A percentile compares a stretch with the other conserved stretches of the same genome.
phyloP scores from a whole-genome alignment of 2,113 vertebrate species.

The Centropristis striata region DNA sequence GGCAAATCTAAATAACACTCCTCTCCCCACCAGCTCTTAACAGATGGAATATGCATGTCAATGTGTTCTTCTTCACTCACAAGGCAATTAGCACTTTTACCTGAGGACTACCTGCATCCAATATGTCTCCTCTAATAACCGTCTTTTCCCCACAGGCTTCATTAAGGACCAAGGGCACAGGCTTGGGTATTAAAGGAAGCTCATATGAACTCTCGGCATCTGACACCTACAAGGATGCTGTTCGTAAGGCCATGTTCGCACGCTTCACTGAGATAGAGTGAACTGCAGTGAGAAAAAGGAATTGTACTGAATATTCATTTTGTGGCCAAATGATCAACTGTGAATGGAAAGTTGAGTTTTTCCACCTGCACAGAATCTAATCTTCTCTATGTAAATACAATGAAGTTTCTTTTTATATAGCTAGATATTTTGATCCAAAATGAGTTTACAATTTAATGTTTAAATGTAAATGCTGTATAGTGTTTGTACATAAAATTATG shows the following conservation, averaged over 20 bases:
- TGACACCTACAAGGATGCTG: constrained; percentile 94
- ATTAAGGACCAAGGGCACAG: constrained; percentile 92
- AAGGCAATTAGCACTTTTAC: constrained; percentile 62
- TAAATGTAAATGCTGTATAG: constrained; percentile 61
- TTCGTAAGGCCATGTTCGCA: constrained; percentile 95
- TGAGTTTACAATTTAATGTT: constrained; percentile 10
- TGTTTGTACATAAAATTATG: constrained; percentile 46
- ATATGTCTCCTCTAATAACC: constrained; percentile 56
- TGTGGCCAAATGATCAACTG: not conserved
- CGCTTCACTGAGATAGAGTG: constrained; percentile 95
- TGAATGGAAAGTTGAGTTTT: not conserved
- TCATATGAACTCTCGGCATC: constrained; percentile 91
- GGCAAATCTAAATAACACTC: not conserved
- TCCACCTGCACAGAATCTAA: not conserved
- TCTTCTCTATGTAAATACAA: constrained; percentile 1
- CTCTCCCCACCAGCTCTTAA: not conserved
- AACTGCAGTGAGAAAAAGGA: constrained; percentile 33
- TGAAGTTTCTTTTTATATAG: constrained; percentile 15
- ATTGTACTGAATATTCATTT: not conserved
- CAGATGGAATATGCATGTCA: constrained; percentile 25
- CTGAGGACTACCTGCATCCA: constrained; percentile 42
- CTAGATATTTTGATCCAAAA: constrained; percentile 8
- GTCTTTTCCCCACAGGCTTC: constrained; percentile 87
- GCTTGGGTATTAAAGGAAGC: constrained; percentile 93
- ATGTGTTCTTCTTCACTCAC: constrained; percentile 13